phyloP scores from a whole-genome alignment of 2,113 vertebrate species.

The Triplophysa siluroides region DNA sequence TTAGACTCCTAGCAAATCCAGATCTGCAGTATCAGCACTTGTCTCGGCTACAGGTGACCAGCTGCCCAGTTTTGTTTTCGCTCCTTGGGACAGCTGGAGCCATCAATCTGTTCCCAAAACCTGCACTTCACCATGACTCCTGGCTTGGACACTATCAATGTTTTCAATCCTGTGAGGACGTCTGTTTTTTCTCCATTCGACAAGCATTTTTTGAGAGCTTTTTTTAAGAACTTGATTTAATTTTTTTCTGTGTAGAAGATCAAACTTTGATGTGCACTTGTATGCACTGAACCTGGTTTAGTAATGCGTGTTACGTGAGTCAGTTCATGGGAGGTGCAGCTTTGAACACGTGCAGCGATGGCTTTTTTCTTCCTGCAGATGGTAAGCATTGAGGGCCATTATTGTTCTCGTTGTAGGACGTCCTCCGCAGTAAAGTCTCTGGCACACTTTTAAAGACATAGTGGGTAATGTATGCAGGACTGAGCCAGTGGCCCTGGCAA shows the following conservation, averaged over 20 bases:
- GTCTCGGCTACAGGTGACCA: slow-evolving; percentile 76
- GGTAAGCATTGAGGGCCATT: slow-evolving; percentile 78
- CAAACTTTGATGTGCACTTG: slow-evolving; percentile 23
- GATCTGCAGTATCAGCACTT: slow-evolving; percentile 60
- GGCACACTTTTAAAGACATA: slow-evolving; percentile 81
- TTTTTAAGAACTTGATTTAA: background rate
- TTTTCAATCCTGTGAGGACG: background rate
- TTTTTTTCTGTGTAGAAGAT: background rate
- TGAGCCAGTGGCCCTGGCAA: slow-evolving; percentile 73
- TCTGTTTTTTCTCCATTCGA: background rate
- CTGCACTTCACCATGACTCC: slow-evolving; percentile 57
- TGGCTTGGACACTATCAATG: background rate
- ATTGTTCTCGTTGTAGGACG: slow-evolving; percentile 76
- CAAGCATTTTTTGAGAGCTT: too few relatives aligned
- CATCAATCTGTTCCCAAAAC: slow-evolving; percentile 69
- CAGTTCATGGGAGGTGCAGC: slow-evolving; percentile 63
- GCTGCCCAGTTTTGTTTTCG: slow-evolving; percentile 70
- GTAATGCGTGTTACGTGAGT: slow-evolving; percentile 43
- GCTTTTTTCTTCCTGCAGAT: slow-evolving; percentile 70
- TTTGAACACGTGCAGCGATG: slow-evolving; percentile 71
- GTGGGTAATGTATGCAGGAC: slow-evolving; percentile 77
- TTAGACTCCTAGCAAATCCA: slow-evolving; percentile 57
- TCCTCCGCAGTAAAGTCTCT: slow-evolving; percentile 76
- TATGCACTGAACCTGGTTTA: slow-evolving; percentile 22
- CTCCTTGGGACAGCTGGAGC: slow-evolving; percentile 74